A percentile compares a stretch with the other conserved stretches of the same genome.
Evolutionary conservation across 1,140 invertebrate species (phyloP).

Genomic region (Trichonephila clavata): DNA sequence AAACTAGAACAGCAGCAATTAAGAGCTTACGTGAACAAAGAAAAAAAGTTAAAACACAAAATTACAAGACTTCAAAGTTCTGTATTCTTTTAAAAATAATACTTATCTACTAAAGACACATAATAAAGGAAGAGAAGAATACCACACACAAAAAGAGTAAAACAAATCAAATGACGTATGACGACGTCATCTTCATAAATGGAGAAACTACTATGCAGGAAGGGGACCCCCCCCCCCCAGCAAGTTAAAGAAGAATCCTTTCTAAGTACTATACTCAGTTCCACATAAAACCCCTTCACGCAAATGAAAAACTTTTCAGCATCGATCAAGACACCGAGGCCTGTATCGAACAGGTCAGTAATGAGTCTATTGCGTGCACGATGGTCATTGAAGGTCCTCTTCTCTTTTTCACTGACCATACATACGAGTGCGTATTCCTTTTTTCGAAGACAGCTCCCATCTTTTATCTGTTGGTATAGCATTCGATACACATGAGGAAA

Average conservation of each 20-base stretch:
- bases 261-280: not conserved
- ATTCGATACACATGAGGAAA: not conserved
- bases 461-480: not conserved
- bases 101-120: no score
- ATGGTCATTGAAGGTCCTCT: conserved; percentile 44
- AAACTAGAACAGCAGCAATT: no score
- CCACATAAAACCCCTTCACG: conserved; percentile 2
- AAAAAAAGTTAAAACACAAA: no score
- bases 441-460: not conserved
- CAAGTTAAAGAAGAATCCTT: not conserved
- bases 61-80: no score
- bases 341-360: conserved; percentile 56
- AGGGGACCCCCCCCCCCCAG: not conserved
- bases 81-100: no score
- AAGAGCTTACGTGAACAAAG: no score
- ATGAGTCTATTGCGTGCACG: conserved; percentile 56
- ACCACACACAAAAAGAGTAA: no score
- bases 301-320: conserved; percentile 7
- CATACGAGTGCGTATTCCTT: not conserved
- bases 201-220: not conserved
- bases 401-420: not conserved
- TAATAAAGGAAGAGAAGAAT: no score
- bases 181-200: no score
- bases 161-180: no score
- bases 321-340: conserved; percentile 58